Base-by-base conservation (phyloP, 2,113 vertebrate genomes). In the Anarhynchus alexandrinus region DNA sequence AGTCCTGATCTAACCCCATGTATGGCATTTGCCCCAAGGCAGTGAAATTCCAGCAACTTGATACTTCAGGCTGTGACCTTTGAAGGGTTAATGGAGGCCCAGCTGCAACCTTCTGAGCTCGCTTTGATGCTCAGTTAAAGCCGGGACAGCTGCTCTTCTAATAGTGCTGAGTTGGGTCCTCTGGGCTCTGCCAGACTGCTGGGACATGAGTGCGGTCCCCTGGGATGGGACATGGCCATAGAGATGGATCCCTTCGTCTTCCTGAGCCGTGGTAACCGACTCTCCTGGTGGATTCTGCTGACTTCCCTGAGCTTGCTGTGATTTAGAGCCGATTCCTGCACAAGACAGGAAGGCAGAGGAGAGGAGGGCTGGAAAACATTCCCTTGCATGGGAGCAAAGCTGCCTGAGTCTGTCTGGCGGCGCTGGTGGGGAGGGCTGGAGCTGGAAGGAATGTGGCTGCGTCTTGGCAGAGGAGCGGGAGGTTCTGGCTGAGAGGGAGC, bases 401-500 rank as follows among this genome's bases (percentile, higher is more conserved):
- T 2, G 26, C 61, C 42, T 0, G 1, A 27, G 57, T 36, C 38
- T 64, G 71, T 77, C 42, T 1, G 0, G 73, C 3, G 0, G 74
- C 3, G 10, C 84, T 66, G 90, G 64, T 26, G 22, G 88, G 42
- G 64, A 38, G 47, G 25, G 70, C 69, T 82, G 84, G 86, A 82
- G 77, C 74, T 88, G 93, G 74, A 61, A 86, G 89, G 78, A 97
- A 70, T 54, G 72, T 2, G 11, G 58, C 76, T 73, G 66, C 10
- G 6, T 47, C 72, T 52, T 51, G 42, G 70, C 2, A 0, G 40
- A 54, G 61, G 59, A 97, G 79, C 1, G 2, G 59, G 95, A 94
- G 95, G 95, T 97, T 93, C 98, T 97, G 99, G 98, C 97, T 98
- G 97, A 96, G 91, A 97, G 86, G 98, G 98, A 96, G 94, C 66